phyloP scores from a whole-genome alignment of 1,140 invertebrate genomes.

The Listronotus bonariensis region DNA sequence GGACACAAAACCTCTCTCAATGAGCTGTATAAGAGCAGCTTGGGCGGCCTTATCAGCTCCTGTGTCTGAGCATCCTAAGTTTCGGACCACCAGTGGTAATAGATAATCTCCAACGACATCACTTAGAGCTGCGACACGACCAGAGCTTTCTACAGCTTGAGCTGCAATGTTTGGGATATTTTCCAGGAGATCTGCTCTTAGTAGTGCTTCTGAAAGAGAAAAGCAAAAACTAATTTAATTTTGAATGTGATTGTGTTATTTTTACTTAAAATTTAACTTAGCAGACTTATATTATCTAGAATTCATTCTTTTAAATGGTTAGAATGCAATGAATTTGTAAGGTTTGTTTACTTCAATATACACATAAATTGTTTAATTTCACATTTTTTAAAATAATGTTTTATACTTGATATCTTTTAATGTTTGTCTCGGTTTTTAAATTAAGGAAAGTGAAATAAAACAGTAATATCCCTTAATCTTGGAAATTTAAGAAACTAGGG shows the following conservation, averaged over 20 bases:
- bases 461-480: no score
- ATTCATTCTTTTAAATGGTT: no score
- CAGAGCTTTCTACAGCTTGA: constrained; percentile 42
- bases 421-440: no score
- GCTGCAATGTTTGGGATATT: constrained; percentile 49
- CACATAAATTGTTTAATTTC: no score
- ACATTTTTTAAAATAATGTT: no score
- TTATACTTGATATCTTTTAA: no score
- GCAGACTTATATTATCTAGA: no score
- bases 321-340: no score
- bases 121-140: constrained; percentile 41
- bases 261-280: constrained; percentile 13
- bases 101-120: constrained; percentile 48
- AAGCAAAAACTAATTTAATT: neutral
- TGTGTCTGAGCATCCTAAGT: constrained; percentile 47
- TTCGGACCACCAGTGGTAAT: constrained; percentile 48
- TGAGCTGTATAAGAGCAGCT: constrained; percentile 44
- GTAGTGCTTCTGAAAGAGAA: constrained; percentile 45
- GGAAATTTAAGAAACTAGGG: no score
- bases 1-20: constrained; percentile 47
- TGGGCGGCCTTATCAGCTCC: constrained; percentile 42
- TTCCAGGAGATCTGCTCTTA: constrained; percentile 45
- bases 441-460: no score
- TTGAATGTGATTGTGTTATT: neutral
- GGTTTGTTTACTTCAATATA: no score